Percentiles rank a stretch among this genome's conserved stretches.
phyloP scores from a whole-genome alignment of 2,888 invertebrate genomes.

The Tribolium freemani region DNA sequence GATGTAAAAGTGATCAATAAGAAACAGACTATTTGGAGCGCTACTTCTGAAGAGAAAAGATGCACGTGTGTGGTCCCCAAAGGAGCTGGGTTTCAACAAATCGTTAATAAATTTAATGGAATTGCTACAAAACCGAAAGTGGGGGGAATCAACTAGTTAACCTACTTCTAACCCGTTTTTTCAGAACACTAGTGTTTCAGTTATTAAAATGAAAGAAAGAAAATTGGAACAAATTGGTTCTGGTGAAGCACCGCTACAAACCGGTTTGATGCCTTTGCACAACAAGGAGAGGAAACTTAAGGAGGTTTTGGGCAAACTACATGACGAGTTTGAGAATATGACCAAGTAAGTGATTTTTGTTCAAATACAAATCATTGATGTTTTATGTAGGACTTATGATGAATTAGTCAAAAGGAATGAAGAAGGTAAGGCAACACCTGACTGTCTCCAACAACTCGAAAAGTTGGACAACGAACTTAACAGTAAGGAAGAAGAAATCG shows the following conservation, averaged over 20 bases:
- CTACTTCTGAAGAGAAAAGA: conserved; percentile 52
- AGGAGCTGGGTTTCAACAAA: conserved; percentile 61
- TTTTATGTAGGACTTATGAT: conserved; percentile 59
- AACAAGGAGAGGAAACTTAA: conserved; percentile 63
- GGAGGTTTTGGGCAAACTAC: conserved; percentile 64
- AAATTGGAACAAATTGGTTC: neutral
- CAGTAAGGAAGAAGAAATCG: conserved; percentile 67
- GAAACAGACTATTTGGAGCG: conserved; percentile 52
- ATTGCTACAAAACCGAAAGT: conserved; percentile 6
- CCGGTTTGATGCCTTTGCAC: conserved; percentile 28
- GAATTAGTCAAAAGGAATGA: conserved; percentile 55
- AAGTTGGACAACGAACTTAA: conserved; percentile 61
- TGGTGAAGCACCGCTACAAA: neutral
- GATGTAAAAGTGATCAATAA: conserved; percentile 57
- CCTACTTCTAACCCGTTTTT: neutral
- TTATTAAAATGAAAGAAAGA: neutral
- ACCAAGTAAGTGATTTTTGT: conserved; percentile 57
- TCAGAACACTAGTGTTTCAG: neutral
- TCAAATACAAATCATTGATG: conserved; percentile 4
- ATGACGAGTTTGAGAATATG: conserved; percentile 64
- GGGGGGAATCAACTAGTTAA: neutral
- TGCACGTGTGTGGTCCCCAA: conserved; percentile 62
- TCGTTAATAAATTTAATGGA: conserved; percentile 56
- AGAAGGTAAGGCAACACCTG: conserved; percentile 48
- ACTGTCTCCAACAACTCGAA: conserved; percentile 59